Conservation (phyloP, 2,113 vertebrate species). For the Scomber colias region DNA sequence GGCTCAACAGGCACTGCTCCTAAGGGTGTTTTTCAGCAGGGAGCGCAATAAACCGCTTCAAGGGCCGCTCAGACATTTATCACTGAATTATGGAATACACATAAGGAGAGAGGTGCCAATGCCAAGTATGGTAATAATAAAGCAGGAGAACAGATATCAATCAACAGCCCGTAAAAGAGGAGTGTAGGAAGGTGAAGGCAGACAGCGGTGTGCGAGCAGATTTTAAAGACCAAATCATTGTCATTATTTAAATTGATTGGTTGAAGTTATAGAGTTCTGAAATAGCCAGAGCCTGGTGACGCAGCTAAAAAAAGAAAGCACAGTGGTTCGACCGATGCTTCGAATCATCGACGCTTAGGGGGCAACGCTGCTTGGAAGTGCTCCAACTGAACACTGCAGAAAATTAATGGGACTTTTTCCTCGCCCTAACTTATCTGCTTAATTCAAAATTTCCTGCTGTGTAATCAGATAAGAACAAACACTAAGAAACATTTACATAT, state of each 20-base stretch:
- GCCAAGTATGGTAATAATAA: slow-evolving; percentile 33
- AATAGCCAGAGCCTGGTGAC: background rate
- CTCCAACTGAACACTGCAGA: background rate
- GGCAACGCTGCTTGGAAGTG: background rate
- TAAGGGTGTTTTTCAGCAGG: slow-evolving; percentile 28
- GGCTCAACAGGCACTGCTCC: slow-evolving; percentile 17
- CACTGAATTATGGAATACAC: slow-evolving; percentile 39
- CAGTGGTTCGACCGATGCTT: background rate
- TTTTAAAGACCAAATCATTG: slow-evolving; percentile 11
- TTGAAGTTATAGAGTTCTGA: background rate
- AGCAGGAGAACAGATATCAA: slow-evolving; percentile 27
- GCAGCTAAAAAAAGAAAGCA: no score
- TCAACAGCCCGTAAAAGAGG: slow-evolving; percentile 24
- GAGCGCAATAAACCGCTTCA: slow-evolving; percentile 40
- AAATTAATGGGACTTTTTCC: background rate
- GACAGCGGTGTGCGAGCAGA: slow-evolving; percentile 2
- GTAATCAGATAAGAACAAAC: slow-evolving; percentile 17
- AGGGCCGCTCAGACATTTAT: slow-evolving; percentile 49
- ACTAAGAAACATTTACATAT: background rate
- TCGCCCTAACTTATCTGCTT: background rate
- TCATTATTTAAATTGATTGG: slow-evolving; percentile 11
- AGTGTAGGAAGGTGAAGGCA: background rate
- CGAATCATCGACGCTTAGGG: background rate
- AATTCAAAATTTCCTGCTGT: slow-evolving; percentile 16
- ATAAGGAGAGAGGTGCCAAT: slow-evolving; percentile 27